Evolutionary conservation across 2,113 vertebrate genomes (phyloP).

Genomic region (Bungarus multicinctus): DNA sequence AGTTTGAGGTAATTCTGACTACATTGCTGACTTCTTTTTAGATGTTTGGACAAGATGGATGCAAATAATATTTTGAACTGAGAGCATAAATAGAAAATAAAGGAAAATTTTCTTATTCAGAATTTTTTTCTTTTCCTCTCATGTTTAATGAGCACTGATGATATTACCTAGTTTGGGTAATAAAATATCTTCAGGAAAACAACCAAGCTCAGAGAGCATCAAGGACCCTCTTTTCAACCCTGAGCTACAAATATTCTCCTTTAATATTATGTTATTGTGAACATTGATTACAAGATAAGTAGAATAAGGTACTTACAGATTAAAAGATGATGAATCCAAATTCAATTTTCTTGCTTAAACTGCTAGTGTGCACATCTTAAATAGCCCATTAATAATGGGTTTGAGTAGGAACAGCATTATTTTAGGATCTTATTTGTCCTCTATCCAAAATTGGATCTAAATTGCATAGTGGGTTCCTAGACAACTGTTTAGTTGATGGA

Average conservation of each 20-base stretch:
- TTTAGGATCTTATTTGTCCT: background rate
- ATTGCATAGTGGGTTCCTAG: background rate
- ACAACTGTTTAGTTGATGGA: background rate
- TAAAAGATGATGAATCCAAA: conserved; percentile 1
- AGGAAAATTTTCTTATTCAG: background rate
- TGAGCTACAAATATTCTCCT: background rate
- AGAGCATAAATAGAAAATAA: background rate
- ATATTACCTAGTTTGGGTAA: background rate
- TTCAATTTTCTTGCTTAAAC: background rate
- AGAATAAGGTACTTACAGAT: background rate
- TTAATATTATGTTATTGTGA: background rate
- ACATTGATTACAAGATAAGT: background rate
- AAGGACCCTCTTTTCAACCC: background rate
- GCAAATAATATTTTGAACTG: background rate
- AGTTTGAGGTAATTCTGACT: background rate
- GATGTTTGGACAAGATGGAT: background rate
- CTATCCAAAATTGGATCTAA: background rate
- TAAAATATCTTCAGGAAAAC: background rate
- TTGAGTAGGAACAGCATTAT: background rate
- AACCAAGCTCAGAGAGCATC: background rate
- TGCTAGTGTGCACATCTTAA: background rate
- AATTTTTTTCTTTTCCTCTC: background rate
- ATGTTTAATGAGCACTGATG: conserved; percentile 4
- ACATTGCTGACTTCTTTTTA: background rate
- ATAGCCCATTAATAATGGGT: background rate